Conservation (phyloP, 1,140 invertebrate species). For the Palaemon carinicauda region DNA sequence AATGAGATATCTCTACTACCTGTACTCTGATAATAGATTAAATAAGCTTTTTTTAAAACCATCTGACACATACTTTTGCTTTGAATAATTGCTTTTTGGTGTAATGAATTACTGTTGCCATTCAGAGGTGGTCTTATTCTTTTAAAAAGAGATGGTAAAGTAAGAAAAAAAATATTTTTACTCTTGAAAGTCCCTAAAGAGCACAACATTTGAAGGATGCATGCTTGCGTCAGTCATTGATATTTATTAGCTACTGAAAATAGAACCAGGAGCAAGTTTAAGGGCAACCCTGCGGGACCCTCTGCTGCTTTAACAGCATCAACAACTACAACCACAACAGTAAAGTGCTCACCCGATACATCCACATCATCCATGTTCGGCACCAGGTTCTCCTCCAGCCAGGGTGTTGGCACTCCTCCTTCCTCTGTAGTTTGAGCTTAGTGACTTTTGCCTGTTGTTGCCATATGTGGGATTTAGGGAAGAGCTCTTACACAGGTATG, state of each 20-base stretch:
- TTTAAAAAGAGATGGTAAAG: constrained; percentile 24
- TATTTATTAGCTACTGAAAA: constrained; percentile 39
- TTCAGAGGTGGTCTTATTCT: constrained; percentile 53
- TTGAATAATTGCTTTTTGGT: constrained; percentile 30
- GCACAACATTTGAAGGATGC: constrained; percentile 44
- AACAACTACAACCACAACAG: constrained; percentile 56
- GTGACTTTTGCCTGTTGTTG: constrained; percentile 45
- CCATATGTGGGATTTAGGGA: constrained; percentile 28
- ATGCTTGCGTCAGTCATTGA: constrained; percentile 51
- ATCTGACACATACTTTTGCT: constrained; percentile 19
- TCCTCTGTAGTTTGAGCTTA: constrained; percentile 48
- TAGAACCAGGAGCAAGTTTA: constrained; percentile 45
- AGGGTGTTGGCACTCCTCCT: constrained; percentile 57
- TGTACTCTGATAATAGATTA: constrained; percentile 8
- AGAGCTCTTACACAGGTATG: constrained; percentile 24
- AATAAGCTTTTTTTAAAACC: neutral
- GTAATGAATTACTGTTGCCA: constrained; percentile 28
- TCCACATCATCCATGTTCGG: constrained; percentile 52
- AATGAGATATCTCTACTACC: constrained; percentile 18
- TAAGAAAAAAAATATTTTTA: too few species aligned
- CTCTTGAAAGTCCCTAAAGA: constrained; percentile 31
- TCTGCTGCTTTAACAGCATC: constrained; percentile 53
- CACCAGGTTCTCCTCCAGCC: constrained; percentile 55
- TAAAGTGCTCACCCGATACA: constrained; percentile 56
- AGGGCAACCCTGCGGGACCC: constrained; percentile 51